Conservation (phyloP, 2,888 invertebrate species). For the Cheilosia pagana region DNA sequence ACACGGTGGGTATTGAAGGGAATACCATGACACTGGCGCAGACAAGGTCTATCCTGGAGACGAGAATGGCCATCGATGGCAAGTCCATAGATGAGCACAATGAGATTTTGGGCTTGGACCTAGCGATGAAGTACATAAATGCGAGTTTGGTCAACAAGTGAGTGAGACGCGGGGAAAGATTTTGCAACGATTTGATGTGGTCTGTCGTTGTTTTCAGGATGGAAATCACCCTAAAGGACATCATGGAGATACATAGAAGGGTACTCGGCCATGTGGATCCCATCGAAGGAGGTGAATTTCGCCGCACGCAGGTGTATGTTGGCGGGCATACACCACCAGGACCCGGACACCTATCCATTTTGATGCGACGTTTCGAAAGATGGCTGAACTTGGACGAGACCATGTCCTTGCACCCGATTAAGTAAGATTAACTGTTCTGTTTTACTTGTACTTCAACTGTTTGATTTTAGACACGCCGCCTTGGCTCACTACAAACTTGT, state of each 20-base stretch:
- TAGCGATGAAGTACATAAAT: conserved; percentile 96
- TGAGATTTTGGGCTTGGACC: conserved; percentile 96
- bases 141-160: conserved; percentile 89
- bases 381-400: conserved; percentile 97
- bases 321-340: conserved; percentile 97
- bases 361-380: conserved; percentile 94
- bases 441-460: neutral
- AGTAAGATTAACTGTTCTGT: conserved; percentile 82
- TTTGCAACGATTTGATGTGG: neutral
- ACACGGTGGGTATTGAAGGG: conserved; percentile 98
- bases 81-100: conserved; percentile 98
- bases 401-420: conserved; percentile 93
- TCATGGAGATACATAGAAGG: conserved; percentile 95
- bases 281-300: conserved; percentile 93
- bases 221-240: conserved; percentile 92
- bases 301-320: conserved; percentile 96
- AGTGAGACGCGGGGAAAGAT: conserved; percentile 42
- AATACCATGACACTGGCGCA: conserved; percentile 98
- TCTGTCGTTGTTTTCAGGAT: conserved; percentile 84
- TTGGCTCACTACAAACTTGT: conserved; percentile 98
- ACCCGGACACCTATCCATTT: conserved; percentile 90
- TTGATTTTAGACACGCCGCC: conserved; percentile 90
- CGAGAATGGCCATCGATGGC: conserved; percentile 92
- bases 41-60: conserved; percentile 95
- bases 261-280: conserved; percentile 98